phyloP scores from a whole-genome alignment of 1,140 invertebrate species.

The Atta colombica region DNA sequence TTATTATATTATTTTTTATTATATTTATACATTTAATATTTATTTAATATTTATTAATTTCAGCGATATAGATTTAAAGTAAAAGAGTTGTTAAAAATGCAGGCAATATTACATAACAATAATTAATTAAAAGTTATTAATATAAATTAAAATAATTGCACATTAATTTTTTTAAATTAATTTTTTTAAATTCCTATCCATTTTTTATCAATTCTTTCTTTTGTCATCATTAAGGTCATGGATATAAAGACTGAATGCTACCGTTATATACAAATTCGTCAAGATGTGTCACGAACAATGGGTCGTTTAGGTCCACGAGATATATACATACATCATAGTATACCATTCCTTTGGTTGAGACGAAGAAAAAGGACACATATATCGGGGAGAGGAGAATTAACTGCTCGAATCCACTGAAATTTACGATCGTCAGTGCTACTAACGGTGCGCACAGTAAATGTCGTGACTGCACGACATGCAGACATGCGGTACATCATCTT shows the following conservation, averaged over 20 bases:
- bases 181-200: slow-evolving; percentile 6
- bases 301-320: slow-evolving; percentile 85
- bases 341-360: slow-evolving; percentile 69
- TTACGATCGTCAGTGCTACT: slow-evolving; percentile 67
- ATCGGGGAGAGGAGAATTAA: slow-evolving; percentile 58
- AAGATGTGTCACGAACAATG: slow-evolving; percentile 85
- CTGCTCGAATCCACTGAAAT: slow-evolving; percentile 48
- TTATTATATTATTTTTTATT: not conserved
- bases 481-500: slow-evolving; percentile 66
- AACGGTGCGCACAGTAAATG: slow-evolving; percentile 44
- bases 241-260: slow-evolving; percentile 69
- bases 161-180: slow-evolving; percentile 18
- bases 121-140: not conserved
- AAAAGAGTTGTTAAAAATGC: not conserved
- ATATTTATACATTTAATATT: slow-evolving; percentile 9
- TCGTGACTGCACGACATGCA: slow-evolving; percentile 41
- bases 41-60: not conserved
- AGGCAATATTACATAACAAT: not conserved
- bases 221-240: slow-evolving; percentile 61
- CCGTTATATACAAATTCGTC: slow-evolving; percentile 87
- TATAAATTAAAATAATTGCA: not conserved
- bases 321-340: slow-evolving; percentile 86
- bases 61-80: not conserved
- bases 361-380: slow-evolving; percentile 32
- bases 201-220: slow-evolving; percentile 45